phyloP scores from a whole-genome alignment of 2,888 invertebrate genomes.

The Bugula neritina region DNA sequence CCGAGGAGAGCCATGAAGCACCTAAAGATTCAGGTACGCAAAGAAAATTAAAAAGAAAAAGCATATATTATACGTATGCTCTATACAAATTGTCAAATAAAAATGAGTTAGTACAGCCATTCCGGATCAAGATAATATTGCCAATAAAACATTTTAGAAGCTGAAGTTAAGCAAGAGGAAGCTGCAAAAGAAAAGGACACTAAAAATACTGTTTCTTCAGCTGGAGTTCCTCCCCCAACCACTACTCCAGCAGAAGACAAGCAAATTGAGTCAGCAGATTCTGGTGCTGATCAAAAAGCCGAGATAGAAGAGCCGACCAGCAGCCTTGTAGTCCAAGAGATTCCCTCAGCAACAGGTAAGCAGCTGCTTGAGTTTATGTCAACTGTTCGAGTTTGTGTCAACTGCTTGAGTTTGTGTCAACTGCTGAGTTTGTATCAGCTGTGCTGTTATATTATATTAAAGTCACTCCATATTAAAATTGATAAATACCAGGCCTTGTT shows the following conservation, averaged over 20 bases:
- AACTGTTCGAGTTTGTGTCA: constrained; percentile 1
- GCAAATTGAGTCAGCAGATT: constrained; percentile 28
- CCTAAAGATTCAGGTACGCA: too few species aligned
- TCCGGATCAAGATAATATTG: too few species aligned
- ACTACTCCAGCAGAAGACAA: constrained; percentile 30
- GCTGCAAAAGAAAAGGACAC: not conserved
- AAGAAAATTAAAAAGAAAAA: too few species aligned
- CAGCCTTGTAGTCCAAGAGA: constrained; percentile 36
- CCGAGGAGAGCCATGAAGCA: not conserved
- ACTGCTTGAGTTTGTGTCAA: constrained; percentile 11
- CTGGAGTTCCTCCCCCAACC: constrained; percentile 23
- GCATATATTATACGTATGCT: too few species aligned
- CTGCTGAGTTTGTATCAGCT: constrained; percentile 30
- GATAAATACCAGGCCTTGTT: too few species aligned
- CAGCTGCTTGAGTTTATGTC: constrained; percentile 10
- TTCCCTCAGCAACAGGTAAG: constrained; percentile 38
- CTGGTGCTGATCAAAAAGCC: constrained; percentile 27
- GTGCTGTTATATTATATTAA: too few species aligned
- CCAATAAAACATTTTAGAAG: too few species aligned
- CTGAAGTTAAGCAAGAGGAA: constrained; percentile 16
- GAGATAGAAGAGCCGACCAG: constrained; percentile 28
- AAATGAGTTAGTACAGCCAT: too few species aligned
- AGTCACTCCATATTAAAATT: too few species aligned
- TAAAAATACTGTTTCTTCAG: not conserved
- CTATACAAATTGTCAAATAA: too few species aligned